Evolutionary conservation across 2,797 vertebrate genomes (phyloP).

Genomic region (Urophycis tenuis): DNA sequence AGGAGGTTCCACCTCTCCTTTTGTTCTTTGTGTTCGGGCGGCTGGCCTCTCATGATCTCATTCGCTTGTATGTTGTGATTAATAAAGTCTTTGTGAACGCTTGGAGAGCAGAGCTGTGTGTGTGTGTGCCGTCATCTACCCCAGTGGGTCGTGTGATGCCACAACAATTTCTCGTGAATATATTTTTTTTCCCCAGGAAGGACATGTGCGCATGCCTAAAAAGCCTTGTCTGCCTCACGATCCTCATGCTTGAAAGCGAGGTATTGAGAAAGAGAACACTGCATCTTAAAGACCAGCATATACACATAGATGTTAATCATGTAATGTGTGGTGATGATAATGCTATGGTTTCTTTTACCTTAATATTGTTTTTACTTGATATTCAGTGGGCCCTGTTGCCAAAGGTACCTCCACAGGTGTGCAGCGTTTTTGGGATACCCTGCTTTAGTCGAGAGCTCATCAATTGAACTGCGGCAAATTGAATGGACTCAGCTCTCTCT

Average conservation of each 20-base stretch:
- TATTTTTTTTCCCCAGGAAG: too few relatives aligned
- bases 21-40: not conserved
- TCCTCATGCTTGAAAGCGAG: not conserved
- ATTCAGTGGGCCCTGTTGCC: not conserved
- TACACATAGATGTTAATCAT: not conserved
- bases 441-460: not conserved
- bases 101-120: too few relatives aligned
- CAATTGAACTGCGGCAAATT: not conserved
- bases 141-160: not conserved
- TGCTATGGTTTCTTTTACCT: not conserved
- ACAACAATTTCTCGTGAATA: not conserved
- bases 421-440: not conserved
- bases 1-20: not conserved
- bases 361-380: too few relatives aligned
- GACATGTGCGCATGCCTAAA: too few relatives aligned
- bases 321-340: not conserved
- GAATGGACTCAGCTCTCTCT: not conserved
- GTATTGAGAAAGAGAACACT: not conserved
- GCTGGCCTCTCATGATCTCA: not conserved
- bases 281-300: not conserved
- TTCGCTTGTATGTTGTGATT: not conserved
- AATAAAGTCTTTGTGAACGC: not conserved
- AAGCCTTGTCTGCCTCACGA: too few relatives aligned
- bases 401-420: not conserved
- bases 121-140: too few relatives aligned